Conservation (phyloP, 2,888 invertebrate species). For the Nephrotoma guestfalica region DNA sequence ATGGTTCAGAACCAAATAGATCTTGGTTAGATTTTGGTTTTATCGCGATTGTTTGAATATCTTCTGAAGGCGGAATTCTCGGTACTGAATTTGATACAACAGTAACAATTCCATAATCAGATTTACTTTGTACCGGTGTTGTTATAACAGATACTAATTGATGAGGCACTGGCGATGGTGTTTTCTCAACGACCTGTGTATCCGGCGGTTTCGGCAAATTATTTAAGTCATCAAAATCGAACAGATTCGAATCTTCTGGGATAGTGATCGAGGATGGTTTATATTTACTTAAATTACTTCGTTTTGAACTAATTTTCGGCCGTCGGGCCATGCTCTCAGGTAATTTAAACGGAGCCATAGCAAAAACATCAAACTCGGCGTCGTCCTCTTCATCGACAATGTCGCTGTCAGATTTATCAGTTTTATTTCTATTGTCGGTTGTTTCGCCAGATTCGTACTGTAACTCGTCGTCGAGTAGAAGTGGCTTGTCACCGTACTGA, state of each 20-base stretch:
- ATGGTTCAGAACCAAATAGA: constrained; percentile 31
- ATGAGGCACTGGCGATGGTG: constrained; percentile 22
- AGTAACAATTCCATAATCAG: constrained; percentile 22
- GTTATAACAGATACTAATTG: constrained; percentile 28
- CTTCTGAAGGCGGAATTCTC: neutral
- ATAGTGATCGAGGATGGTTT: neutral
- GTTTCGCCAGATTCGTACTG: constrained; percentile 40
- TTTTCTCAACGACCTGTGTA: constrained; percentile 21
- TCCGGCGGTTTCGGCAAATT: neutral
- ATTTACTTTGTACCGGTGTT: constrained; percentile 17
- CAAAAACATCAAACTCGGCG: constrained; percentile 48
- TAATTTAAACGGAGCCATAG: constrained; percentile 48
- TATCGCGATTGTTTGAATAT: neutral
- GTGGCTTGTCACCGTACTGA: constrained; percentile 58
- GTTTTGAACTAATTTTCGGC: constrained; percentile 1
- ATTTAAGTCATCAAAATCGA: neutral
- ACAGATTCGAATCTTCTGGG: neutral
- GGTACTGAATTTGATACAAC: constrained; percentile 14
- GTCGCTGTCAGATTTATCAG: constrained; percentile 16
- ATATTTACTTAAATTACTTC: neutral
- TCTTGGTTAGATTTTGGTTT: constrained; percentile 14
- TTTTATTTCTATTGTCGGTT: constrained; percentile 16
- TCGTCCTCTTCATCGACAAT: constrained; percentile 17
- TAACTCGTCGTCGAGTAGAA: constrained; percentile 64
- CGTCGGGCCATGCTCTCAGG: constrained; percentile 20